Percentiles rank a stretch among this genome's conserved stretches.
phyloP scores from a whole-genome alignment of 2,888 invertebrate species.

The Nesidiocoris tenuis region DNA sequence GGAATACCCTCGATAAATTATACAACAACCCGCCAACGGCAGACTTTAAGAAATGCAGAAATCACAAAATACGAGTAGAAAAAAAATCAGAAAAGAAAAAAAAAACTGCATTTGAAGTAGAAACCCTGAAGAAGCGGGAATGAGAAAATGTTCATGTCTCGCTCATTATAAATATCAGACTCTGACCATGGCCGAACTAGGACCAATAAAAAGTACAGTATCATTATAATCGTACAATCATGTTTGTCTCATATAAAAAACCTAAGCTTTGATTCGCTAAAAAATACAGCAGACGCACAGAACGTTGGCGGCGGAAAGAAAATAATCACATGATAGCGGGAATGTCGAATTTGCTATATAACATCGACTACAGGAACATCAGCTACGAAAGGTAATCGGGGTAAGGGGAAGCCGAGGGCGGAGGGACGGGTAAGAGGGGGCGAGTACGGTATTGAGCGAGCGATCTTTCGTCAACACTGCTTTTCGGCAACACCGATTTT shows the following conservation, averaged over 20 bases:
- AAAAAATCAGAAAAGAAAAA: constrained; percentile 36
- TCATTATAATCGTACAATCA: constrained; percentile 5
- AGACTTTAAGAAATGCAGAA: not conserved
- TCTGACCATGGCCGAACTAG: constrained; percentile 40
- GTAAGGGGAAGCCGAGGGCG: not conserved
- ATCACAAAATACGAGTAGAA: constrained; percentile 13
- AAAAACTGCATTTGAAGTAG: too few relatives aligned
- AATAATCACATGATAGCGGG: constrained; percentile 48
- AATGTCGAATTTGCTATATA: constrained; percentile 48
- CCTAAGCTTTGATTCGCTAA: constrained; percentile 49
- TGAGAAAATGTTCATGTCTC: constrained; percentile 20
- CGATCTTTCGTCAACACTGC: too few relatives aligned
- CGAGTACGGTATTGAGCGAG: constrained; percentile 13
- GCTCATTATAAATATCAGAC: constrained; percentile 45
- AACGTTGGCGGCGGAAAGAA: constrained; percentile 28
- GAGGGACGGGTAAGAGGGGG: not conserved
- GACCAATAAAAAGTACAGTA: constrained; percentile 39
- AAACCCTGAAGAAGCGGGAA: constrained; percentile 13
- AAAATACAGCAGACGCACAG: constrained; percentile 28
- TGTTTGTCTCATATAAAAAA: constrained; percentile 34
- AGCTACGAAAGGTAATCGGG: constrained; percentile 45
- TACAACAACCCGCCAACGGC: not conserved
- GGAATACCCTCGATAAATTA: not conserved
- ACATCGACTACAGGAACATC: constrained; percentile 51
- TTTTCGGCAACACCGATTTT: too few relatives aligned